phyloP scores from a whole-genome alignment of 2,797 vertebrate species.

The Coendou prehensilis region DNA sequence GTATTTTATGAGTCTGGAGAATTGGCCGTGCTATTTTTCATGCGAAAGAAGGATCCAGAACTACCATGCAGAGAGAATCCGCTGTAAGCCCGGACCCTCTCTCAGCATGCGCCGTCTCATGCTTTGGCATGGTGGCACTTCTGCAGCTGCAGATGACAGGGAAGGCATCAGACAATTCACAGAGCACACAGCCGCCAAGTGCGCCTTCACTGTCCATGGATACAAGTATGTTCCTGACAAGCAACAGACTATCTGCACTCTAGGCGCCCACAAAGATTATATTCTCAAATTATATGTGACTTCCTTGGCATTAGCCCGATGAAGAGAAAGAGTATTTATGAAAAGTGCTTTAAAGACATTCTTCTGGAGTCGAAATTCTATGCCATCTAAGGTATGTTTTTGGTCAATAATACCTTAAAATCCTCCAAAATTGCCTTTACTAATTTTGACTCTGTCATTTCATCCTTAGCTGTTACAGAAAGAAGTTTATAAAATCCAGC shows the following conservation, averaged over 20 bases:
- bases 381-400: neutral
- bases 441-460: neutral
- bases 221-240: neutral
- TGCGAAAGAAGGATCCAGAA: neutral
- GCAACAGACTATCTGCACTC: neutral
- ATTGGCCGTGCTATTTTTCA: neutral
- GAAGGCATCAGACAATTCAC: neutral
- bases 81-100: neutral
- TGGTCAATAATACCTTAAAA: neutral
- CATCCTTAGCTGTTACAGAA: neutral
- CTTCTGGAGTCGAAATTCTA: neutral
- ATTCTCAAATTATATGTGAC: neutral
- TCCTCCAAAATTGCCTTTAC: neutral
- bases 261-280: neutral
- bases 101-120: neutral
- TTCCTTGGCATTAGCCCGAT: neutral
- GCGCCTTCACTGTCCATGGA: neutral
- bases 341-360: neutral
- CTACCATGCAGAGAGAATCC: neutral
- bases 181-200: neutral
- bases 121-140: neutral
- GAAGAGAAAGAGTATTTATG: neutral
- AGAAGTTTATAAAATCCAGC: constrained; percentile 40
- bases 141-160: neutral
- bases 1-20: neutral